Conservation (phyloP, 1,140 invertebrate genomes). For the Eurosta solidaginis region DNA sequence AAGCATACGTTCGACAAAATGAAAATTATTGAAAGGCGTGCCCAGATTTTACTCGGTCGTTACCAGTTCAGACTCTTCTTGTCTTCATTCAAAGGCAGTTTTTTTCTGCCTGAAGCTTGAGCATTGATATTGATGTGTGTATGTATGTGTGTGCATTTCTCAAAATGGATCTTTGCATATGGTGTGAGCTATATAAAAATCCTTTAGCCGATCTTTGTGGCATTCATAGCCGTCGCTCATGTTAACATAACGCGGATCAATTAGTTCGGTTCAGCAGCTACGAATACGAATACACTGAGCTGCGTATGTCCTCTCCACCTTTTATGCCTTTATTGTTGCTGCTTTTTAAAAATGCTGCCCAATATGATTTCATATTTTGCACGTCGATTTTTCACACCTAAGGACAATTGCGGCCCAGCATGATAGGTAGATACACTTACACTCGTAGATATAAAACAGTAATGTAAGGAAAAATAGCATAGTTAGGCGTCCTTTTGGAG, state of each 20-base stretch:
- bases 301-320: slow-evolving; percentile 29
- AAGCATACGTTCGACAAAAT: not conserved
- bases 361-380: too few species aligned
- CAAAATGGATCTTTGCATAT: slow-evolving; percentile 9
- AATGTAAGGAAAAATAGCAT: not conserved
- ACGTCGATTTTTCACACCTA: slow-evolving; percentile 58
- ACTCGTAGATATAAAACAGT: not conserved
- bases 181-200: slow-evolving; percentile 39
- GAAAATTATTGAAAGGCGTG: slow-evolving; percentile 23
- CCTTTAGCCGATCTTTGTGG: slow-evolving; percentile 7
- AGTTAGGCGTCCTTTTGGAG: too few species aligned
- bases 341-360: slow-evolving; percentile 17
- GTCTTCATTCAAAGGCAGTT: not conserved
- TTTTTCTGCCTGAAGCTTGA: not conserved
- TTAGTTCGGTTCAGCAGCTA: slow-evolving; percentile 54
- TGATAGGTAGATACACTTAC: not conserved
- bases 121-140: not conserved
- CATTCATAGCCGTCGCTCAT: slow-evolving; percentile 46
- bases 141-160: not conserved
- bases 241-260: slow-evolving; percentile 57
- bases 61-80: not conserved
- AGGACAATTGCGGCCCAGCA: slow-evolving; percentile 46
- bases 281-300: slow-evolving; percentile 44
- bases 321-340: slow-evolving; percentile 18
- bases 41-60: not conserved